Base-by-base conservation (phyloP, 1,140 invertebrate species). In the Drosophila orosa region DNA sequence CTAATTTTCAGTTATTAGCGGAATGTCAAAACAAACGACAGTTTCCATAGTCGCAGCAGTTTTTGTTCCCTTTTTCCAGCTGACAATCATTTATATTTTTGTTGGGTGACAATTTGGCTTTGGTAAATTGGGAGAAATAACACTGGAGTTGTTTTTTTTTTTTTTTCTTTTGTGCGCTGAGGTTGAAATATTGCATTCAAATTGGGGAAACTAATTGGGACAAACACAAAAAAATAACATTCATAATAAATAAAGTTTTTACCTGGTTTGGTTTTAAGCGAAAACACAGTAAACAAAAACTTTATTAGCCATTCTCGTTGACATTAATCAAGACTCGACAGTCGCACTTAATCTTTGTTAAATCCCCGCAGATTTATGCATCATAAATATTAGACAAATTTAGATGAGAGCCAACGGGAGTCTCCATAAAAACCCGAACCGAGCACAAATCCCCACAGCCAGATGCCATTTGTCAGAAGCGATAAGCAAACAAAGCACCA, bases 21-120 rank as follows among this genome's bases (percentile, higher is more conserved):
- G 57, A 87, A 77, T 89, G 83, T 87, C 84, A 80, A 77, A 86
- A 83, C 79, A 89, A 83, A 77, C 86, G 78, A 76, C 62, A 89
- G 60, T 44, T 58, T 31, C 61, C 37, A 72, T 74, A 65, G 33
- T 66, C 24, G 27, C 48, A 37, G 31, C 29, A 42, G 42, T 63
- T 47, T 52, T 59, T 54, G 5, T 39, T 44, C 35, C 33, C 13
- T 42, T 77, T 77, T 79, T 40, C 39, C 22, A n/a, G 4, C 25
- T 59, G 61, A 50, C 65, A 67, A 25, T 48, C 27, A 19, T 54
- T 61, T 62, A 24, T 42, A 25, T 37, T 63, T 42, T 63, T 56
- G 24, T 35, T 63, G 25, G 35, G 50, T 12, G 39, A 35, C 40
- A 55, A 62, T 74, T 47, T 44, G 65, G 29, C 48, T 33, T 48